Conservation (phyloP, 2,797 vertebrate species). For the Pipistrellus nathusii region DNA sequence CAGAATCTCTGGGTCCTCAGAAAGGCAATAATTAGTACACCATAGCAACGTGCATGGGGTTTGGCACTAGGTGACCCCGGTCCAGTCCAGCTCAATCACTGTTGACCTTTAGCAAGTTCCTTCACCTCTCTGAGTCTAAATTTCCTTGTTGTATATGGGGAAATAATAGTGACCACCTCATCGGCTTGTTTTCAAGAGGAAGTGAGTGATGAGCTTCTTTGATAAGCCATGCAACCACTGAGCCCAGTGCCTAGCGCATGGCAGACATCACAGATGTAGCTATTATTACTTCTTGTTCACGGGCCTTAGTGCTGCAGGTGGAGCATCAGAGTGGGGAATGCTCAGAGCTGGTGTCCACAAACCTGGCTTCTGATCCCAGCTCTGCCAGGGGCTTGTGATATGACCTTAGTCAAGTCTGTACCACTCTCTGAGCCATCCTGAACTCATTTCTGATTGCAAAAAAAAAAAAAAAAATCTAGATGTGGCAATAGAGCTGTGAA, state of each 20-base stretch:
- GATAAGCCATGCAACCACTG: not conserved
- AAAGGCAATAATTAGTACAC: not conserved
- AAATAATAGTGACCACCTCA: not conserved
- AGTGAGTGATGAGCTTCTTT: not conserved
- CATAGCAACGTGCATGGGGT: not conserved
- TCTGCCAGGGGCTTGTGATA: rapidly evolving
- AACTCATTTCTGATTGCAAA: not conserved
- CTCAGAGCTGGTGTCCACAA: not conserved
- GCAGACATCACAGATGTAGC: not conserved
- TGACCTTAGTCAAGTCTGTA: not conserved
- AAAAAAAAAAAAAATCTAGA: not conserved
- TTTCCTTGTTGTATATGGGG: not conserved
- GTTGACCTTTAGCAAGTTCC: not conserved
- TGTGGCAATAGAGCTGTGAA: not conserved
- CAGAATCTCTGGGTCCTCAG: not conserved
- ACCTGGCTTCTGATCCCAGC: not conserved
- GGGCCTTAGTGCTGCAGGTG: not conserved
- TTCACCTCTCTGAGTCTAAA: not conserved
- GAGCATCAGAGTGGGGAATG: not conserved
- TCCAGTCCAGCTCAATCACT: not conserved
- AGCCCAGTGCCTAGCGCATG: not conserved
- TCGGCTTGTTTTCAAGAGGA: not conserved
- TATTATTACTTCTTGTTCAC: not conserved
- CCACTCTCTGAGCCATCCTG: not conserved
- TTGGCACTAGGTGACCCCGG: not conserved